Evolutionary conservation across 2,113 vertebrate genomes (phyloP).

Genomic region (Podilymbus podiceps): DNA sequence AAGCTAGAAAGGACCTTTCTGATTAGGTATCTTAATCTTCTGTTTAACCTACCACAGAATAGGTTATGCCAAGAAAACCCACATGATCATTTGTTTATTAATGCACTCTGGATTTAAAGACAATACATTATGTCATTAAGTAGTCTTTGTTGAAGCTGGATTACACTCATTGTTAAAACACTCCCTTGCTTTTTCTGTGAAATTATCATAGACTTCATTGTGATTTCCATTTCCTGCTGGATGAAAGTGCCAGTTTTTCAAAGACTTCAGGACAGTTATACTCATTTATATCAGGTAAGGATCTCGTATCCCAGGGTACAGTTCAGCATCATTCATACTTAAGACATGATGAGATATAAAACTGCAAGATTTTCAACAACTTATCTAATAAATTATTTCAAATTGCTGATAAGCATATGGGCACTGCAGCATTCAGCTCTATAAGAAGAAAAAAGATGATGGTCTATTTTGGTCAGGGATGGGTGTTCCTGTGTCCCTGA

Average conservation of each 20-base stretch:
- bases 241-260: not conserved
- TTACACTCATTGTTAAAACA: not conserved
- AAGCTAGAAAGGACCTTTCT: not conserved
- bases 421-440: not conserved
- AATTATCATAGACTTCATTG: not conserved
- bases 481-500: not conserved
- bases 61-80: not conserved
- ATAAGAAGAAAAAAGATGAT: not conserved
- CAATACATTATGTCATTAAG: not conserved
- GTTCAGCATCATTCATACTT: not conserved
- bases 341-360: not conserved
- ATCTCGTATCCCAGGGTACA: not conserved
- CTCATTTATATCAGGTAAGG: not conserved
- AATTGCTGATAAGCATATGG: not conserved
- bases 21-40: not conserved
- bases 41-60: not conserved
- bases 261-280: not conserved
- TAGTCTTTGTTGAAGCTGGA: conserved; percentile 5
- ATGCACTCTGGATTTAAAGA: conserved; percentile 4
- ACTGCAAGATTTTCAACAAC: not conserved
- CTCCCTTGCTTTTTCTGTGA: not conserved
- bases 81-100: conserved; percentile 1
- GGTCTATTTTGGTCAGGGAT: not conserved
- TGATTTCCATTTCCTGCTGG: not conserved
- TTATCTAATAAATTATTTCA: not conserved